These are phyloP conservation scores for Vidua chalybeata DNA, from an alignment of 2,113 vertebrate genomes.

Conservation along the genomic window DNA sequence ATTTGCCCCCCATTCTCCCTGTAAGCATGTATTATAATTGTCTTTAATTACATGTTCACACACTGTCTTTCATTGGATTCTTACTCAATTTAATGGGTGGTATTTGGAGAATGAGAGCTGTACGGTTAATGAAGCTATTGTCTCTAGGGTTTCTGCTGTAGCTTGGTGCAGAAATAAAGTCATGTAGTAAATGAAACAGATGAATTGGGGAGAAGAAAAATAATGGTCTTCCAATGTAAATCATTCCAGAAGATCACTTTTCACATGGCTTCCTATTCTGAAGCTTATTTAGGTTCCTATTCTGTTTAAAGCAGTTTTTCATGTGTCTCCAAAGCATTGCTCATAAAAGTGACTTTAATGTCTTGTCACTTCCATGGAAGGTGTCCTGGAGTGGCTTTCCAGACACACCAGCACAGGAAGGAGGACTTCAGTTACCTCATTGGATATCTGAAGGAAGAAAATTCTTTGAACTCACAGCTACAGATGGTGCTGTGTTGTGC, in stretches of 20 bases:
- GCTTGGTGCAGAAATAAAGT: background rate
- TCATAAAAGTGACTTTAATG: background rate
- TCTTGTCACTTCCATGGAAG: background rate
- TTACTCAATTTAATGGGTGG: background rate
- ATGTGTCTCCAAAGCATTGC: background rate
- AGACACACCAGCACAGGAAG: background rate
- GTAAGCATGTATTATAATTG: background rate
- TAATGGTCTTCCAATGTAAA: background rate
- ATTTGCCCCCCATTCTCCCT: background rate
- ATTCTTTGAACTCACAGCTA: background rate
- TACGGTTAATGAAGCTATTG: constrained; percentile 4
- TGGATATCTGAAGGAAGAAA: background rate
- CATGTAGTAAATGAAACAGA: background rate
- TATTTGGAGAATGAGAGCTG: background rate
- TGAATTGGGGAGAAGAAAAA: background rate
- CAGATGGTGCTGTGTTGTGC: background rate
- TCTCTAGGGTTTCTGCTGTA: background rate
- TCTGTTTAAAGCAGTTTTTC: background rate
- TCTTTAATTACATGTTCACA: constrained; percentile 18
- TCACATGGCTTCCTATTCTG: background rate
- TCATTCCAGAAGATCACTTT: background rate
- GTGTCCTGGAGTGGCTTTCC: background rate
- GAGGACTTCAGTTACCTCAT: background rate
- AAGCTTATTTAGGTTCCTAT: background rate
- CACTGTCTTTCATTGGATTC: background rate